Evolutionary conservation across 2,888 invertebrate species (phyloP).

Genomic region (Nephrotoma appendiculata): DNA sequence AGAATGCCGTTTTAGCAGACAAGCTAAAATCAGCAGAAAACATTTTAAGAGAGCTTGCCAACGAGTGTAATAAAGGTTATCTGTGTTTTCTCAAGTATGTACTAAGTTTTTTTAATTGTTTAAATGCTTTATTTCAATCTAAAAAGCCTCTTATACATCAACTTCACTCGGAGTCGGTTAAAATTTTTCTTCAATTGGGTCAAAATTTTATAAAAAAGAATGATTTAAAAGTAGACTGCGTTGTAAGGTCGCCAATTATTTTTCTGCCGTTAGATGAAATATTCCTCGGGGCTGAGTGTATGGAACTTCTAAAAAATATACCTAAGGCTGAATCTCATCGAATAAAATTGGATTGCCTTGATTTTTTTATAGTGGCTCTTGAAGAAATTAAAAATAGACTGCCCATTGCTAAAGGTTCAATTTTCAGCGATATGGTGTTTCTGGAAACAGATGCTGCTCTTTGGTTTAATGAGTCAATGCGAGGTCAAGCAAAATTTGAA

Average conservation of each 20-base stretch:
- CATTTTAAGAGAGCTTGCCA: conserved; percentile 10
- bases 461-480: neutral
- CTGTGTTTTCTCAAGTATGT: conserved; percentile 14
- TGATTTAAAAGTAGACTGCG: neutral
- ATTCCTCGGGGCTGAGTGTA: conserved; percentile 2
- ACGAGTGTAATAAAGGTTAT: conserved; percentile 12
- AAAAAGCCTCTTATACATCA: conserved; percentile 13
- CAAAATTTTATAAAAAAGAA: conserved; percentile 9
- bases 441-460: neutral
- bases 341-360: too few species aligned
- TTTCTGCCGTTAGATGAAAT: too few species aligned
- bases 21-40: conserved; percentile 12
- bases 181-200: conserved; percentile 10
- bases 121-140: conserved; percentile 15
- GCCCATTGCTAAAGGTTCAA: neutral
- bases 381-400: neutral
- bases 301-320: neutral
- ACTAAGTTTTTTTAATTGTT: conserved; percentile 13
- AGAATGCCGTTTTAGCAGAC: conserved; percentile 8
- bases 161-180: conserved; percentile 10
- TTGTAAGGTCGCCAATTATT: neutral
- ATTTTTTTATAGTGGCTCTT: too few species aligned
- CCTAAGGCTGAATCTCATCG: too few species aligned
- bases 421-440: neutral
- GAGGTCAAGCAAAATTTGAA: too few species aligned